Evolutionary conservation across 2,888 invertebrate species (phyloP).

Genomic region (Azorinus chamasolen): DNA sequence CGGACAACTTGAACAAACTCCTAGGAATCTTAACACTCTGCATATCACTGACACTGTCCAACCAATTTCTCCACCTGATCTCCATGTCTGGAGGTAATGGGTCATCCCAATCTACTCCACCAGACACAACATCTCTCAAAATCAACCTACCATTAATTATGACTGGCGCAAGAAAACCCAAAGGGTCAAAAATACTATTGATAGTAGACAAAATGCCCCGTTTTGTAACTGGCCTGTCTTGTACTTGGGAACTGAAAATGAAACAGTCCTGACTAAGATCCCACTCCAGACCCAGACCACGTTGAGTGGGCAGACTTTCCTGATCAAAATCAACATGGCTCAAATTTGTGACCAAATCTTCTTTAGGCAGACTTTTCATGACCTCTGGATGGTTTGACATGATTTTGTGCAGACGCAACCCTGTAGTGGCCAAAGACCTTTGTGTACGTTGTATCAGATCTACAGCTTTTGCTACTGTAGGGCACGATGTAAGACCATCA

Average conservation of each 20-base stretch:
- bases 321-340: conserved; percentile 18
- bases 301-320: conserved; percentile 14
- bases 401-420: conserved; percentile 21
- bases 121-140: conserved; percentile 18
- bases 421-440: neutral
- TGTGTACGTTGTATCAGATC: conserved; percentile 29
- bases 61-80: conserved; percentile 6
- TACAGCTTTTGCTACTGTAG: conserved; percentile 16
- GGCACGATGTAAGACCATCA: conserved; percentile 52
- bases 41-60: conserved; percentile 9
- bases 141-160: conserved; percentile 14
- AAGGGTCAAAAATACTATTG: conserved; percentile 20
- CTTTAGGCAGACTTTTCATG: conserved; percentile 10
- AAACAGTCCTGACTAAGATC: conserved; percentile 12
- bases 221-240: conserved; percentile 10
- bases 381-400: conserved; percentile 18
- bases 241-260: conserved; percentile 12
- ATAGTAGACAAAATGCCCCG: conserved; percentile 13
- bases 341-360: conserved; percentile 14
- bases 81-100: conserved; percentile 9
- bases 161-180: conserved; percentile 10
- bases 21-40: conserved; percentile 10
- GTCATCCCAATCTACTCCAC: conserved; percentile 9
- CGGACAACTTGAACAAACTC: conserved; percentile 9
- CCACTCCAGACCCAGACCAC: conserved; percentile 17